A percentile compares a stretch with the other conserved stretches of the same genome.
phyloP scores from a whole-genome alignment of 2,113 vertebrate genomes.

The Cisticola juncidis region DNA sequence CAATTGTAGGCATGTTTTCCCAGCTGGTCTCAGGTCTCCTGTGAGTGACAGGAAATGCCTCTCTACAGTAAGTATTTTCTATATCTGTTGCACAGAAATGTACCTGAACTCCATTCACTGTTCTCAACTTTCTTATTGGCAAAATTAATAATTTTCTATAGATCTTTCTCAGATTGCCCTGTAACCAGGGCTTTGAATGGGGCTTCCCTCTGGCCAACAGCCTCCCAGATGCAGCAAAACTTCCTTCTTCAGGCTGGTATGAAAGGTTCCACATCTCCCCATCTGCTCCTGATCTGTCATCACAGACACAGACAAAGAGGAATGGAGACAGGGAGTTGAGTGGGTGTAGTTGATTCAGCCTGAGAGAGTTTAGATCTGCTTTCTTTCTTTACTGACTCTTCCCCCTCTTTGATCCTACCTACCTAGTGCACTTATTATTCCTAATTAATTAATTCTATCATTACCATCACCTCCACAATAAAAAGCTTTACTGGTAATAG shows the following conservation, averaged over 20 bases:
- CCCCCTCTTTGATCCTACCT: background rate
- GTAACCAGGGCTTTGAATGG: background rate
- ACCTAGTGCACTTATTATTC: background rate
- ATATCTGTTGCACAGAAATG: background rate
- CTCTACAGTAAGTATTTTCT: background rate
- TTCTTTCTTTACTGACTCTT: background rate
- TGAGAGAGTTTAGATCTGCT: background rate
- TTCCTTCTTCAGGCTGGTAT: accelerated
- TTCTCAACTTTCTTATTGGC: background rate
- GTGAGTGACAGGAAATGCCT: background rate
- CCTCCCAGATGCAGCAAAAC: background rate
- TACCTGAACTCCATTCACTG: background rate
- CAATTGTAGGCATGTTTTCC: background rate
- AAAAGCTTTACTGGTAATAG: background rate
- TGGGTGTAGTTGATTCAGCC: accelerated
- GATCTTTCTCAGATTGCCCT: background rate
- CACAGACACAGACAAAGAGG: background rate
- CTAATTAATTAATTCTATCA: background rate
- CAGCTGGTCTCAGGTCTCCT: background rate
- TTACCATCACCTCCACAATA: background rate
- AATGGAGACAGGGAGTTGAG: too few species aligned
- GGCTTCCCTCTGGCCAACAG: background rate
- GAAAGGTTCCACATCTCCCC: background rate
- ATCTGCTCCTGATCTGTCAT: background rate
- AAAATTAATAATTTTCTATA: background rate